Base-by-base conservation (phyloP, 2,888 invertebrate genomes). In the Scaptomyza parva region DNA sequence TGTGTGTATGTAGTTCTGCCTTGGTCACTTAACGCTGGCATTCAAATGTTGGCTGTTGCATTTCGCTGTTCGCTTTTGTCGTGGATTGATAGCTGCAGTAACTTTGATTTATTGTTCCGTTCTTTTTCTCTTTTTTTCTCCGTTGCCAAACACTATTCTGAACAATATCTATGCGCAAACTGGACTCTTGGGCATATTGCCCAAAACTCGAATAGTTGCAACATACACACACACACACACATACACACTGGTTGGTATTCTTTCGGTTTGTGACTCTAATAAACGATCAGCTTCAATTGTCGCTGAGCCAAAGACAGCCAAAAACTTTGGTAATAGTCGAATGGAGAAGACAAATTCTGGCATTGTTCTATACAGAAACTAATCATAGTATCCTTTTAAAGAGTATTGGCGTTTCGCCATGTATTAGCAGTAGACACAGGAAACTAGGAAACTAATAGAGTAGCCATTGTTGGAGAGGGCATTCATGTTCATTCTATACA, bases 31-130 rank as follows among this genome's bases (percentile, higher is more conserved):
- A 85, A 51, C 70, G 67, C 60, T 70, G 74, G 60, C 68, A 76
- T 70, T 78, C 88, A 87, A 72, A 87, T 85, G n/a, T 72, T 66
- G 54, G 60, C 48, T 44, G 51, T 22, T 65, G 68, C 57, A 60
- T 37, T 40, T 67, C 26, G 12, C 52, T 30, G 72, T 40, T 52
- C 33, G 58, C 1, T 41, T 52, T 37, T 71, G 66, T 58, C 71
- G 65, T 66, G 70, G 79, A 83, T 87, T 87, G 88, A 83, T 83
- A 72, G 86, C 79, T 69, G 66, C 67, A 78, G 69, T 57, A 69
- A 53, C 86, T 78, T 87, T 83, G 83, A 83, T 87, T 82, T 87
- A 87, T 87, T 57, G 59, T 26, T 8, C 26, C 26, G 26, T 8
- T 26, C 26, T 26, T 8, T 26, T 73, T 62, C 9, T 50, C 35